Conservation (phyloP, 2,113 vertebrate species). For the Dascyllus trimaculatus region DNA sequence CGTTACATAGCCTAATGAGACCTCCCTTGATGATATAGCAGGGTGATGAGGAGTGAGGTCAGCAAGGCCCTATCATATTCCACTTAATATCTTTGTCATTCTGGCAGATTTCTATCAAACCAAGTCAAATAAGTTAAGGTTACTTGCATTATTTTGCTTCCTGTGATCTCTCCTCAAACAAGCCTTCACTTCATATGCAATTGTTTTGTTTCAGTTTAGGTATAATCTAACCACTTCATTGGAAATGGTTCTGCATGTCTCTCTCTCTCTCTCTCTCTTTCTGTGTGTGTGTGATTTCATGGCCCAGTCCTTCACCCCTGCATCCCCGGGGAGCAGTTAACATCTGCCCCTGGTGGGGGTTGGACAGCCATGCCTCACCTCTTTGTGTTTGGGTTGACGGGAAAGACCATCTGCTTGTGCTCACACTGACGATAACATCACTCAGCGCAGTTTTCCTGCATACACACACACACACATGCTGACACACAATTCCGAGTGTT, state of each 20-base stretch:
- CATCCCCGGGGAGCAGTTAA: slow-evolving; percentile 77
- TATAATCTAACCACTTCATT: slow-evolving; percentile 1
- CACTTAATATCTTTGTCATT: slow-evolving; percentile 13
- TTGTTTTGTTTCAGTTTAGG: neutral
- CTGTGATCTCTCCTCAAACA: neutral
- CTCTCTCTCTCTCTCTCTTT: neutral
- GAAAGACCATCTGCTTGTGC: slow-evolving; percentile 75
- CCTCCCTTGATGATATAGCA: slow-evolving; percentile 21
- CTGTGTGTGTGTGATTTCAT: slow-evolving; percentile 27
- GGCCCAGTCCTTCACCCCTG: slow-evolving; percentile 59
- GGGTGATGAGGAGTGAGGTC: slow-evolving; percentile 24
- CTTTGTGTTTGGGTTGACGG: slow-evolving; percentile 78
- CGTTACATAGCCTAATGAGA: slow-evolving; percentile 53
- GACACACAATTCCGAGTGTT: neutral
- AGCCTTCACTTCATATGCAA: neutral
- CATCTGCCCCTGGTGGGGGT: slow-evolving; percentile 79
- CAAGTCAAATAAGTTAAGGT: neutral
- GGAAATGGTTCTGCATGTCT: slow-evolving; percentile 4
- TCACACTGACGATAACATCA: slow-evolving; percentile 61
- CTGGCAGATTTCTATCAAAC: slow-evolving; percentile 1
- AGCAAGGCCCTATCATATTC: slow-evolving; percentile 9
- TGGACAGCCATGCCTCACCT: slow-evolving; percentile 63
- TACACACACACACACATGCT: neutral
- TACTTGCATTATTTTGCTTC: neutral
- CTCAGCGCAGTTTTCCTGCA: slow-evolving; percentile 51